Base-by-base conservation (phyloP, 1,140 invertebrate species). In the Bombus terrestris region DNA sequence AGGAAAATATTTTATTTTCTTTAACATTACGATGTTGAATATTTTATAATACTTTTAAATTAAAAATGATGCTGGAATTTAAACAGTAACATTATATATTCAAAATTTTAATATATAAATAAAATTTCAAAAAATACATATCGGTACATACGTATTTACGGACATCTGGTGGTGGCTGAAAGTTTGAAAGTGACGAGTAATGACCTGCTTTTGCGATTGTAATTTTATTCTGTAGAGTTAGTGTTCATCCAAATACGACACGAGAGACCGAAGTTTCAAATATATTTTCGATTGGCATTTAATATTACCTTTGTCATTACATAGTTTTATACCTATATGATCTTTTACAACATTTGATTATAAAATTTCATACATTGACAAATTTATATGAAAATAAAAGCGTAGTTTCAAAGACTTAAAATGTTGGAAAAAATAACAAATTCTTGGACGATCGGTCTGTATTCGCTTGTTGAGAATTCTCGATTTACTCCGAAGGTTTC, bases 391-490 rank as follows among this genome's bases (percentile, higher is more conserved):
- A 4, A 68, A 22, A 4, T n/a, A 28, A n/a, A 39, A 43, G 12
- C 12, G 2, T 53, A 35, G 1, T 28, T 77, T 5, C 1, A n/a
- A 41, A 18, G 10, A 22, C 1, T 37, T 5, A 59, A 75, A 25
- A 91, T 89, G 85, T 82, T 86, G 41, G 76, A 86, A 83, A 85
- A 89, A 66, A 53, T 77, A 28, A 57, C 80, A 32, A 88, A 59
- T 28, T 85, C 41, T 68, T 92, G 87, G 86, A 72, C 77, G 15
- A 39, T 83, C 0, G 79, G 83, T n/a, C 15, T 91, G 25, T 77
- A 85, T 32, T 84, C 91, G 4, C 66, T 92, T 57, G 68, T 91
- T 15, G 85, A 91, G 66, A 73, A 85, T 12, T 86, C 72, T 3
- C 87, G 88, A 57, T 86, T 91, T 64, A 68, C 73, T n/a, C 83